Base-by-base conservation (phyloP, 2,888 invertebrate species). In the Scaptodrosophila latifasciaeformis region DNA sequence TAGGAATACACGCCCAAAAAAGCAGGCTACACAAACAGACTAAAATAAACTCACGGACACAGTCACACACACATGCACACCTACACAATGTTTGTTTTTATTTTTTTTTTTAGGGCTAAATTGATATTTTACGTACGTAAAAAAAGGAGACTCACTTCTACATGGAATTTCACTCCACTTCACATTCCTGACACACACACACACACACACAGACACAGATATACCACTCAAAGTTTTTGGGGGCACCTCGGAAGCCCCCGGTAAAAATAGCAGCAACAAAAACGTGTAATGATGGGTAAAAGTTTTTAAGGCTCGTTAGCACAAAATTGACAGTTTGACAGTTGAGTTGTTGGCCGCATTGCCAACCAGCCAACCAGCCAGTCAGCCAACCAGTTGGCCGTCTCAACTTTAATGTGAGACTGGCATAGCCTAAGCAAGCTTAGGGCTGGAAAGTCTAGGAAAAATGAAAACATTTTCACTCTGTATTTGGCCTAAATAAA, bases 321-420 rank as follows among this genome's bases (percentile, higher is more conserved):
- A 69, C 69, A 67, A 70, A 78, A 80, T 82, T 80, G 80, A 80
- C 80, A 80, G 76, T 82, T 80, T 82, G 80, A 80, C 80, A 82
- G 79, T 72, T 78, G 80, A 76, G 78, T 80, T n/a, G n/a, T n/a
- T 80, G 67, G 74, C 74, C 78, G 74, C 72, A 70, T 70, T 76
- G 10, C 31, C 12, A 10, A 31, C 31, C 9, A 31, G 10, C 31
- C 9, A 31, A 31, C 31, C n/a, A 31, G 12, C 31, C 3, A 10
- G 12, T n/a, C 2, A 10, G 2, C 31, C 24, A 7, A 5, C 24
- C 24, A 24, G 24, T n/a, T n/a, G n/a, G n/a, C 24, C 24, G 24
- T 5, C 24, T 24, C n/a, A 21, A 40, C 24, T 40, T 40, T 24
- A 40, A 40, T 40, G 40, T 58, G 52, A 30, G 15, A 49, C 42